Percentiles rank a stretch among this genome's conserved stretches.
Conservation (phyloP, 2,797 vertebrate species). For the Xiphorhynchus erythropygius region DNA sequence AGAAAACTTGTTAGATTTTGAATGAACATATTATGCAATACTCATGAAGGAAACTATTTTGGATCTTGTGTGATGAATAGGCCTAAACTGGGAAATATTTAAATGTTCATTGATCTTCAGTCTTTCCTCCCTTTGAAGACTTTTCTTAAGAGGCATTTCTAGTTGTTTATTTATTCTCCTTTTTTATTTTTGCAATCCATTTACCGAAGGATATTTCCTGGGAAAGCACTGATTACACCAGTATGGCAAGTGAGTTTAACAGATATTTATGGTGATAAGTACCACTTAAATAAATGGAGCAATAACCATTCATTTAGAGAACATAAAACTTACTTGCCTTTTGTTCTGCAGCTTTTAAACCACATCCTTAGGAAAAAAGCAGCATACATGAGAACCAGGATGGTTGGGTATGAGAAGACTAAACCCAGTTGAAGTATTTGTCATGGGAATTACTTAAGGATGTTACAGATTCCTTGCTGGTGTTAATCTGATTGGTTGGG, state of each 20-base stretch:
- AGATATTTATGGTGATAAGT: not conserved
- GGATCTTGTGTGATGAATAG: not conserved
- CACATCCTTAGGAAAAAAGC: not conserved
- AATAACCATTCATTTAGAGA: not conserved
- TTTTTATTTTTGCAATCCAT: not conserved
- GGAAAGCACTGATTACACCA: not conserved
- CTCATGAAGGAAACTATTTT: constrained; percentile 13
- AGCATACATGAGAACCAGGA: not conserved
- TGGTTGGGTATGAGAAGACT: not conserved
- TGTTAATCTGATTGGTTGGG: not conserved
- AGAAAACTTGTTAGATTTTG: constrained; percentile 10
- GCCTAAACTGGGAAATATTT: not conserved
- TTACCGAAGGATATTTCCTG: not conserved
- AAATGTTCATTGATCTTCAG: not conserved
- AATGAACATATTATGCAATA: constrained; percentile 5
- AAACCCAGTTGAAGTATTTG: not conserved
- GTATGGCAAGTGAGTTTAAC: not conserved
- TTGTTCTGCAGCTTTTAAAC: not conserved
- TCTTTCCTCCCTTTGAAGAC: not conserved
- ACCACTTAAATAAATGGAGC: not conserved
- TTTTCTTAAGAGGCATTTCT: not conserved
- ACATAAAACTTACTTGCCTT: not conserved
- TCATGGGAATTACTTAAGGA: not conserved
- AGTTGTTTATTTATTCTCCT: not conserved
- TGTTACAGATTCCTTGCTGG: not conserved